Evolutionary conservation across 2,888 invertebrate species (phyloP), one percentile per base, ranked within the genome.

Genomic region (Andrena haemorrhoa): DNA sequence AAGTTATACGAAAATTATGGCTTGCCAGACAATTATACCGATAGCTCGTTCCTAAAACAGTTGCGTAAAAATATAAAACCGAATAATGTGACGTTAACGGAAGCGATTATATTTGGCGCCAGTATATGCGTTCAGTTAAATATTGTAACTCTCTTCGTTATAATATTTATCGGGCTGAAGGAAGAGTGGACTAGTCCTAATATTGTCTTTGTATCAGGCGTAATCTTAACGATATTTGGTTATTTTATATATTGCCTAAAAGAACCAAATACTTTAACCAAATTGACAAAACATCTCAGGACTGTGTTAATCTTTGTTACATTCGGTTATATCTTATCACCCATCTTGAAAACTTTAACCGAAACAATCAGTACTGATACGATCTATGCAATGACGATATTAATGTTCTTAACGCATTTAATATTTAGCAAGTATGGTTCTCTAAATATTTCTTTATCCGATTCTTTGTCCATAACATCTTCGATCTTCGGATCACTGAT

Each of bases 341-440:
- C 99, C 0, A 96, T 99, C 23, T 94, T 99, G 47, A 98, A 99
- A 93, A 99, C 98, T 0, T 95, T 99, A 68, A 99, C 99, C 0
- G 98, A 98, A 92, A 98, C 99, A 0, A 98, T 99, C 2, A 98
- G 98, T 91, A 99, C 99, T 0, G 99, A 99, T 92, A 99, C 99
- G 0, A 99, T 99, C 91, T 99, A 98, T 91, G 98, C 98, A 1
- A 98, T 97, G 96, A 96, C 99, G 0, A 96, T 97, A 26, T 95
- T 98, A 16, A 98, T 98, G 96, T 96, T 99, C 95, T 91, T 97
- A 0, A 94, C 97, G 0, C 99, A 99, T 95, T 95, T 99, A 80
- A 95, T 98, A 88, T 98, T 98, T 92, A 98, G 97, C 92, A 98
- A 99, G 93, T 99, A 99, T 92, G 98, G 98, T 5, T 95, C 98